Percentiles rank a stretch among this genome's conserved stretches.
phyloP scores from a whole-genome alignment of 1,140 invertebrate species.

The Pseudomyrmex dendroicus region DNA sequence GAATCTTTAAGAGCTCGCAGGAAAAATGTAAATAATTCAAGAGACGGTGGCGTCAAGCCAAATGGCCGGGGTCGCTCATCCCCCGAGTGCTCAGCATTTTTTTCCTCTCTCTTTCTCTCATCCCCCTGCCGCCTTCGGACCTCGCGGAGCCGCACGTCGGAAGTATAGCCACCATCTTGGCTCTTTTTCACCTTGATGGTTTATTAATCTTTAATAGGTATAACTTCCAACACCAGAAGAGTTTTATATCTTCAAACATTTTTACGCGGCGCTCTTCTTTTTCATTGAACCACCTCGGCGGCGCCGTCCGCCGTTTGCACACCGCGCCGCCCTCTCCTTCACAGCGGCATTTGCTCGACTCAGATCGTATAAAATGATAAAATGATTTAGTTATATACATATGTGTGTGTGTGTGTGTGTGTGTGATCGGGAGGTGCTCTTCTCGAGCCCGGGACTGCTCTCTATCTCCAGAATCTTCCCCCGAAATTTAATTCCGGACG shows the following conservation, averaged over 20 bases:
- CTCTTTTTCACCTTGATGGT: constrained; percentile 79
- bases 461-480: constrained; percentile 24
- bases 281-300: constrained; percentile 56
- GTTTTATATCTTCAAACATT: constrained; percentile 79
- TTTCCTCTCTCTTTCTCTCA: constrained; percentile 21
- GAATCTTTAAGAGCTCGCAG: constrained; percentile 22
- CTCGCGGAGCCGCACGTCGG: constrained; percentile 35
- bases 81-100: constrained; percentile 38
- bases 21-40: constrained; percentile 52
- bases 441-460: neutral
- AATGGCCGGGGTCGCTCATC: constrained; percentile 36
- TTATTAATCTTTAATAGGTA: constrained; percentile 83
- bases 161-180: constrained; percentile 71
- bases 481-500: constrained; percentile 60
- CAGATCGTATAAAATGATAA: constrained; percentile 70
- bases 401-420: too few species aligned
- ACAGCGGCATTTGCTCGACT: constrained; percentile 24
- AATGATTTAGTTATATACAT: constrained; percentile 64
- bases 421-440: too few species aligned
- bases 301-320: constrained; percentile 24
- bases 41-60: constrained; percentile 38
- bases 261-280: constrained; percentile 72
- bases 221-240: constrained; percentile 80
- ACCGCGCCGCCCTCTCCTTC: neutral
- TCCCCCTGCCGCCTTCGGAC: constrained; percentile 1